These are phyloP conservation scores for Encarsia formosa DNA, from an alignment of 2,888 invertebrate genomes.

Conservation along the genomic window DNA sequence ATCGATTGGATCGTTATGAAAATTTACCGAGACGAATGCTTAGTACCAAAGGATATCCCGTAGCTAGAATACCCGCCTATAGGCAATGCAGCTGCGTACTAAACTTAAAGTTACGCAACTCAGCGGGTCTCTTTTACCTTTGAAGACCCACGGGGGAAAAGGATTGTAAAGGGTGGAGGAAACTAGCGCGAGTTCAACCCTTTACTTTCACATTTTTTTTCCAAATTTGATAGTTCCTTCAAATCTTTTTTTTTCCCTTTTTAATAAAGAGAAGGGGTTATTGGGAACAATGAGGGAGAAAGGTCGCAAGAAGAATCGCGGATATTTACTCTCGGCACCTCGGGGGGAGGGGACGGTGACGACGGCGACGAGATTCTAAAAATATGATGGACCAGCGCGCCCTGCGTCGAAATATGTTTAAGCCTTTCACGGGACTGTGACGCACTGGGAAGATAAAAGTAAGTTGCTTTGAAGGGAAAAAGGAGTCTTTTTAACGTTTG, in stretches of 20 bases:
- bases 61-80: slow-evolving; percentile 6
- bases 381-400: slow-evolving; percentile 11
- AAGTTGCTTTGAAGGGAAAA: not conserved
- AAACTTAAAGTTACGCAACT: not conserved
- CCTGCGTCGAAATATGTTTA: not conserved
- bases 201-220: slow-evolving; percentile 7
- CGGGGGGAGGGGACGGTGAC: slow-evolving; percentile 2
- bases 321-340: slow-evolving; percentile 10
- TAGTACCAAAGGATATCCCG: slow-evolving; percentile 3
- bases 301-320: too few species aligned
- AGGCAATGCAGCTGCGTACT: slow-evolving; percentile 17
- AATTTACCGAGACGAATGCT: slow-evolving; percentile 22
- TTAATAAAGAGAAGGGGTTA: slow-evolving; percentile 11
- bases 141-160: not conserved
- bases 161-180: slow-evolving; percentile 7
- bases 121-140: slow-evolving; percentile 11
- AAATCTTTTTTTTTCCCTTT: not conserved
- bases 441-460: not conserved
- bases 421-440: slow-evolving; percentile 10
- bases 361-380: slow-evolving; percentile 18
- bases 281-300: too few species aligned
- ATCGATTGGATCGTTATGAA: slow-evolving; percentile 28
- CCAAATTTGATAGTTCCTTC: not conserved
- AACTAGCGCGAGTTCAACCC: too few species aligned
- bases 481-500: slow-evolving; percentile 6